Base-by-base conservation (phyloP, 2,113 vertebrate species). In the Sciurus niger region DNA sequence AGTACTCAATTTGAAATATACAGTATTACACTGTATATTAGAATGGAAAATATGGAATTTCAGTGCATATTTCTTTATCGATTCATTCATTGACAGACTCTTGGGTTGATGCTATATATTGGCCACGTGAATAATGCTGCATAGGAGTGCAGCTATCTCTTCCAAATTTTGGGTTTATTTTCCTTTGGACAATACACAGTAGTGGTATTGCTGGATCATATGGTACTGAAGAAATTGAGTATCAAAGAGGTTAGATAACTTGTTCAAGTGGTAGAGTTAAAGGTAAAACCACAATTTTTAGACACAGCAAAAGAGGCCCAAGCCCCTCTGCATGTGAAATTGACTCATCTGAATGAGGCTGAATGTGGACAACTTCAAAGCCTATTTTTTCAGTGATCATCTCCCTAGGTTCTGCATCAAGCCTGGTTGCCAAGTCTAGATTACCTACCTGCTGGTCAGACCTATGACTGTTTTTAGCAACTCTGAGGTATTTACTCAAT, bases 401-500 rank as follows among this genome's bases (percentile, higher is more conserved):
- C 30, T 89, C 48, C 63, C 30, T 51, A 63, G 25, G 72, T 80
- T 87, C 80, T 76, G 12, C 10, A 37, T 32, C 13, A 1, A 68
- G 13, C 7, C 37, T 70, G 60, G 25, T 16, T 58, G 16, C 51
- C 34, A 78, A 53, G 28, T 79, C 48, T 53, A 51, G n/a, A 25
- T 77, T 43, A 90, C 28, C 51, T 43, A 37, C 3, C 4, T 18
- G 58, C 7, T 43, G 22, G 53, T n/a, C 65, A 78, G 34, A 34
- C 43, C 51, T 79, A 28, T 6, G 60, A 92, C 6, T 77, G 32
- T 30, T 83, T 89, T 79, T 65, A 92, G 37, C 24, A 90, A 90
- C 89, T 16, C 9, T 73, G 20, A 92, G 48, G 73, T 83, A 87
- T 46, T 89, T 92, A 84, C 79, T 94, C n/a, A 40, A 73, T 2